Base-by-base conservation (phyloP, 2,797 vertebrate genomes). In the Rhinatrema bivittatum region DNA sequence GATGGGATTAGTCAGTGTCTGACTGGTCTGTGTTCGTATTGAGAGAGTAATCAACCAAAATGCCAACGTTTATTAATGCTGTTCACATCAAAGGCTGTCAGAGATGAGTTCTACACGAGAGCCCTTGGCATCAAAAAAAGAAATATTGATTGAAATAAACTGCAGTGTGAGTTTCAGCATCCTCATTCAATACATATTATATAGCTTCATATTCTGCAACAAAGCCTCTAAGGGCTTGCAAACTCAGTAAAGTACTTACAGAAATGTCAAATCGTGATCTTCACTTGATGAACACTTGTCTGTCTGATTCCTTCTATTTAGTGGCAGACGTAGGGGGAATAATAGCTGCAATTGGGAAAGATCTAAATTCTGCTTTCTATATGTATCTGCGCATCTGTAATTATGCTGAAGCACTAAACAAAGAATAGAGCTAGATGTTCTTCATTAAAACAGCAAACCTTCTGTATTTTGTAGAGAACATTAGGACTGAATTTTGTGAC, bases 91-190 rank as follows among this genome's bases (percentile, higher is more conserved):
- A 58, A 38, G 39, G 13, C 46, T 62, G 50, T 49, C 50, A 48
- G 56, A 39, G 29, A 56, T 34, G 16, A 28, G 33, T 4, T 18
- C 39, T 38, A 14, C 33, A 18, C 32, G 37, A 55, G 55, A 53
- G 36, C 42, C 36, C 10, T 36, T 39, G 34, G 32, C 53, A 60
- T 65, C 36, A 50, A 36, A 52, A 28, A 55, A 47, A 50, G 49
- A 58, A 54, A 25, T 65, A 69, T 61, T 31, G 59, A 74, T 69
- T 61, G 52, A 60, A 74, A 69, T 64, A 68, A 75, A 54, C 32
- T 48, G 45, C 6, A 9, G 23, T 14, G 36, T 52, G 58, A 68
- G 29, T 51, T 68, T 59, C 41, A 54, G 10, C 31, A 19, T 60
- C 51, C 26, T 46, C 3, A 24, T 50, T 73, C 58, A 36, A 53